Conservation (phyloP, 2,888 invertebrate species). For the Netelia fuscicornis region DNA sequence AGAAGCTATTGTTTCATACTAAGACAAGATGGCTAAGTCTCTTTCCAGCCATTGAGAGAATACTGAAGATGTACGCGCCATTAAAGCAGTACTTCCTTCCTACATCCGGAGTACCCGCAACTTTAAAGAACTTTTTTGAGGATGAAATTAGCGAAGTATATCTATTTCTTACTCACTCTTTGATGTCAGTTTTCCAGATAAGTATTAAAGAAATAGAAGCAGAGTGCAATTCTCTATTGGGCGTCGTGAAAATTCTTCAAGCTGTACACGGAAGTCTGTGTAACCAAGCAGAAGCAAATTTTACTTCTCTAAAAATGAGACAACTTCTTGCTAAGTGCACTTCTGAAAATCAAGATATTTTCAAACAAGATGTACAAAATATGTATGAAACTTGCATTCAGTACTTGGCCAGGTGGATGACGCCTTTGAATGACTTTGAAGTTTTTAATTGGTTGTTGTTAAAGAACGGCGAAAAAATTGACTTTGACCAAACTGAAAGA, state of each 20-base stretch:
- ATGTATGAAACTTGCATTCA: not conserved
- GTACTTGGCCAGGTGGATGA: not conserved
- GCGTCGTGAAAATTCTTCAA: not conserved
- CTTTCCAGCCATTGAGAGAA: slow-evolving; percentile 68
- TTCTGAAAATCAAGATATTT: not conserved
- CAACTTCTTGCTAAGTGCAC: not conserved
- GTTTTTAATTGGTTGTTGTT: not conserved
- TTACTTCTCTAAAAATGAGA: not conserved
- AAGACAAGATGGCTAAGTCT: slow-evolving; percentile 70
- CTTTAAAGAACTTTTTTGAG: slow-evolving; percentile 68
- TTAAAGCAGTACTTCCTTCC: slow-evolving; percentile 76
- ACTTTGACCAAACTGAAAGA: not conserved
- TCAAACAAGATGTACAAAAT: not conserved
- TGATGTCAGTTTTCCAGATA: not conserved
- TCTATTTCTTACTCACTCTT: too few species aligned
- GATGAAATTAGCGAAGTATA: slow-evolving; percentile 33
- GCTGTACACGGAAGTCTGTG: not conserved
- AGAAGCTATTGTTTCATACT: slow-evolving; percentile 58
- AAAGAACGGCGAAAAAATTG: not conserved
- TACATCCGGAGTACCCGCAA: slow-evolving; percentile 77
- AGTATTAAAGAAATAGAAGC: not conserved
- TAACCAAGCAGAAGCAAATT: not conserved
- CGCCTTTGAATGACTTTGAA: not conserved
- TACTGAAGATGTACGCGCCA: slow-evolving; percentile 66
- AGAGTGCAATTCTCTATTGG: not conserved